Evolutionary conservation across 2,113 vertebrate genomes (phyloP), one percentile per base, ranked within the genome.

Genomic region (Macquaria australasica): DNA sequence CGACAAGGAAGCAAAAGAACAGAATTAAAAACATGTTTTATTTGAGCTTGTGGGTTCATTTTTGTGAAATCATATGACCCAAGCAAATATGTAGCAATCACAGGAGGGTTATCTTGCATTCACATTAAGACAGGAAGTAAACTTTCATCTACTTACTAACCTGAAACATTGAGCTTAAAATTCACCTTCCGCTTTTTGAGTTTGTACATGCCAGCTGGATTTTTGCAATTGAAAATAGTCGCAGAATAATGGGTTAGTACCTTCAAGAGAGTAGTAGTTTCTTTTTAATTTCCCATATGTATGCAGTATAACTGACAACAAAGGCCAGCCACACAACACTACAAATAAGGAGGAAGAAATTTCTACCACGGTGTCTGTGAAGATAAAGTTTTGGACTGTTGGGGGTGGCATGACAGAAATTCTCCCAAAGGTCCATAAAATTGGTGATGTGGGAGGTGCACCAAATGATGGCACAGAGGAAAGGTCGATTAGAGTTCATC

Each of bases 401-500:
- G 76, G n/a, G 66, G 67, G 31, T 58, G 80, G 10, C 15, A 16
- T 71, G 64, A 82, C 48, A 77, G 50, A 78, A 82, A 56, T 70
- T 80, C 75, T 81, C 72, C 77, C 53, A 28, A 41, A 59, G 50
- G 56, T 58, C 18, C 53, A 20, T 15, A 23, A 76, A 86, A 82
- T 25, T n/a, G 64, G 23, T 12, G 55, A 73, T 20, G 70, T 50
- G 55, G 72, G 75, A 77, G 79, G 45, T 83, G 39, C 53, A 73
- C 1, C 39, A 59, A 79, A 85, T 68, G 62, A 86, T 45, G 63
- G 21, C 63, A 59, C 0, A 10, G 56, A 84, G 63, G 53, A 86
- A 81, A 83, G 90, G 89, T 91, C 53, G 51, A 71, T 81, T 71
- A 63, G 74, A 89, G 89, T 91, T 92, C 87, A 91, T 78, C 75